Conservation (phyloP, 2,888 invertebrate genomes). For the Germaria angustata region DNA sequence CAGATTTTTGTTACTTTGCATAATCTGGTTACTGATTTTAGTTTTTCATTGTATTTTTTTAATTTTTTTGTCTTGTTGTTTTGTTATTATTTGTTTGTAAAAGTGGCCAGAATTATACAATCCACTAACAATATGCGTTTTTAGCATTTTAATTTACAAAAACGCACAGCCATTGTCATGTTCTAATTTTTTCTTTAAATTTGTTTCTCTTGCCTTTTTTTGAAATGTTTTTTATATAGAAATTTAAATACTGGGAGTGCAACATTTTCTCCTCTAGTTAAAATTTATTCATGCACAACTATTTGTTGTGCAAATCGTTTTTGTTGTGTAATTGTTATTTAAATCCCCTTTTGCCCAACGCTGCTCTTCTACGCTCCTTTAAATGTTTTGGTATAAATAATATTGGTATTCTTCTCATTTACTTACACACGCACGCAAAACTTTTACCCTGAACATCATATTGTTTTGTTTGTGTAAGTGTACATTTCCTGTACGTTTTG, state of each 20-base stretch:
- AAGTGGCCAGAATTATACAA: slow-evolving; percentile 54
- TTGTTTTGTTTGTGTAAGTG: slow-evolving; percentile 20
- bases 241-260: slow-evolving; percentile 9
- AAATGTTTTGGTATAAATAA: not conserved
- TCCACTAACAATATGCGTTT: slow-evolving; percentile 59
- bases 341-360: not conserved
- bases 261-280: not conserved
- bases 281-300: slow-evolving; percentile 31
- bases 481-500: slow-evolving; percentile 28
- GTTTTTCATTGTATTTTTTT: not conserved
- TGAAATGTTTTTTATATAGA: not conserved
- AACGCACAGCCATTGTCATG: slow-evolving; percentile 8
- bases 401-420: slow-evolving; percentile 19
- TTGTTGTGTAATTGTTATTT: slow-evolving; percentile 25
- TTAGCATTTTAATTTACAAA: slow-evolving; percentile 58
- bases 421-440: not conserved
- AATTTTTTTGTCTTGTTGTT: not conserved
- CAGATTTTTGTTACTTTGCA: not conserved
- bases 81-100: slow-evolving; percentile 34
- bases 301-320: slow-evolving; percentile 47
- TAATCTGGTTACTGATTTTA: not conserved
- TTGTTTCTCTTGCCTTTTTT: not conserved
- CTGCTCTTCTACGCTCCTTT: not conserved
- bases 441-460: not conserved
- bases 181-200: slow-evolving; percentile 7